Evolutionary conservation across 2,797 vertebrate genomes (phyloP).

Genomic region (Cheirogaleus major): DNA sequence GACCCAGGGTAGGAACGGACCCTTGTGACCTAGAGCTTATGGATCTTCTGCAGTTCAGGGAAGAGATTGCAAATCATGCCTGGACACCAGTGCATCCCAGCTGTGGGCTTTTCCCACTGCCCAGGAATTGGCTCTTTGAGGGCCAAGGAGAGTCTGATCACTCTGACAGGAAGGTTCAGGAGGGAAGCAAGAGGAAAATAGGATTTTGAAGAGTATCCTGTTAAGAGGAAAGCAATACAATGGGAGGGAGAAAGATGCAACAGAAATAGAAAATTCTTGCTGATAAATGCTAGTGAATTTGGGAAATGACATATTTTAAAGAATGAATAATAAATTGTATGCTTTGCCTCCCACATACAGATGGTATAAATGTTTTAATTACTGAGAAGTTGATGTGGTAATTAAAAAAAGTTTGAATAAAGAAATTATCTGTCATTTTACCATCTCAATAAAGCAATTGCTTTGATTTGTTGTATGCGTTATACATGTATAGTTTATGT

Average conservation of each 20-base stretch:
- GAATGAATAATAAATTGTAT: conserved; percentile 75
- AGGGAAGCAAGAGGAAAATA: background rate
- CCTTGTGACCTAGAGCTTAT: background rate
- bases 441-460: background rate
- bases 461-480: background rate
- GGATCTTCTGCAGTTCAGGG: background rate
- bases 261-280: background rate
- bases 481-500: background rate
- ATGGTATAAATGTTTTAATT: conserved; percentile 67
- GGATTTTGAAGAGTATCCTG: background rate
- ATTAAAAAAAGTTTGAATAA: conserved; percentile 51
- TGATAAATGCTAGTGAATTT: conserved; percentile 71
- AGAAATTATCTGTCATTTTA: conserved; percentile 47
- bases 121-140: background rate
- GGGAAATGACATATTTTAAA: conserved; percentile 58
- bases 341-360: conserved; percentile 63
- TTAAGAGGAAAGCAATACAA: background rate
- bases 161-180: background rate
- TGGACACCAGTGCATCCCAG: too few species aligned
- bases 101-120: background rate
- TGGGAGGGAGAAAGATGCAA: background rate
- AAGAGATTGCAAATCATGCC: background rate
- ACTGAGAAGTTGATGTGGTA: conserved; percentile 19
- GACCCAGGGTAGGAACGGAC: background rate
- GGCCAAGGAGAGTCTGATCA: background rate